Percentiles rank a stretch among this genome's conserved stretches.
Conservation (phyloP, 2,113 vertebrate genomes). For the Arvicanthis niloticus region DNA sequence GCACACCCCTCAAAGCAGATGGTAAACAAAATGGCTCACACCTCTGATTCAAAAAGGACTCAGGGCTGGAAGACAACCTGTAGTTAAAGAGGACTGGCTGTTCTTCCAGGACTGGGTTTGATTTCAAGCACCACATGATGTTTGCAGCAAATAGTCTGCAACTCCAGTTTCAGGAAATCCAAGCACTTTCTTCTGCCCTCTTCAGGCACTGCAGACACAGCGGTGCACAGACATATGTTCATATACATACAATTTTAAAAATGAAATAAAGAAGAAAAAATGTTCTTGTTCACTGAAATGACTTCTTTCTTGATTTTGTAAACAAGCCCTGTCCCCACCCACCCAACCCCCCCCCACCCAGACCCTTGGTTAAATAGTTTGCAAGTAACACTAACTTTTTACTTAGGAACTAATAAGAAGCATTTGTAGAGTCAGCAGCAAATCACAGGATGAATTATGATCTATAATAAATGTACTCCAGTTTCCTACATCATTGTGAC, state of each 20-base stretch:
- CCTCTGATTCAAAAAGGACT: slow-evolving; percentile 9
- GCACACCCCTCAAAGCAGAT: neutral
- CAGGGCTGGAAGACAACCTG: neutral
- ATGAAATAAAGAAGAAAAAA: slow-evolving; percentile 2
- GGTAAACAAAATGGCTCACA: slow-evolving; percentile 53
- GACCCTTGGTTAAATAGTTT: neutral
- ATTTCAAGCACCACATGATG: neutral
- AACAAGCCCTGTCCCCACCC: neutral
- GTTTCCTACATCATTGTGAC: slow-evolving; percentile 30
- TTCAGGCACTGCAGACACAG: neutral
- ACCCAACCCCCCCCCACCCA: neutral
- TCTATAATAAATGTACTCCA: neutral
- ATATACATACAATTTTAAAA: neutral
- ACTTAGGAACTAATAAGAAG: slow-evolving; percentile 6
- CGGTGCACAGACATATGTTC: neutral
- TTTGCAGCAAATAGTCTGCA: neutral
- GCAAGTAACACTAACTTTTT: slow-evolving; percentile 35
- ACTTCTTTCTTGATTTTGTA: slow-evolving; percentile 48
- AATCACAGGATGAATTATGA: slow-evolving; percentile 18
- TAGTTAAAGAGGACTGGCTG: neutral
- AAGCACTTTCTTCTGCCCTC: neutral
- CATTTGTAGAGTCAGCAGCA: neutral
- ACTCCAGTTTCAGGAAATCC: neutral
- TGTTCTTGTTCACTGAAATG: slow-evolving; percentile 3
- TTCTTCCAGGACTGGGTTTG: neutral